These are phyloP conservation scores for Electrona antarctica DNA, from an alignment of 2,113 vertebrate genomes.

Conservation along the genomic window DNA sequence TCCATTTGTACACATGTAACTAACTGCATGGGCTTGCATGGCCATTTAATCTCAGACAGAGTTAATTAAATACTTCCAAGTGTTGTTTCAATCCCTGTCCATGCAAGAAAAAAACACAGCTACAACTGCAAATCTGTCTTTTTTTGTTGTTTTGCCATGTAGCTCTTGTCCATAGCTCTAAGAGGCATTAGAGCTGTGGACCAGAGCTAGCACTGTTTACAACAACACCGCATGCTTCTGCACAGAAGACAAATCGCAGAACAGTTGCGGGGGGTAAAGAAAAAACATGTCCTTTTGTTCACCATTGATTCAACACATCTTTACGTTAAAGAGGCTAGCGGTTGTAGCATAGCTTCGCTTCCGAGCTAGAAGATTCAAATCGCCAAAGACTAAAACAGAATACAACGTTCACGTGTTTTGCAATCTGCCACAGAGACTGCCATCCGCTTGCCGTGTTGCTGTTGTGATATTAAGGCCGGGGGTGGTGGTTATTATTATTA, in stretches of 20 bases:
- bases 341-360: constrained; percentile 27
- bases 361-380: constrained; percentile 26
- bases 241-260: not conserved
- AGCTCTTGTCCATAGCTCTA: no score
- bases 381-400: not conserved
- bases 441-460: not conserved
- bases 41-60: not conserved
- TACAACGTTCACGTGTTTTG: no score
- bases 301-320: no score
- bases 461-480: not conserved
- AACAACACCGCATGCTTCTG: not conserved
- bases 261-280: no score
- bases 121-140: not conserved
- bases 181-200: no score
- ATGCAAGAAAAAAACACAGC: not conserved
- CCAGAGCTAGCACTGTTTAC: no score
- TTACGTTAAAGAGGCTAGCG: constrained; percentile 34
- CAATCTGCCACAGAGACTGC: not conserved
- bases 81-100: not conserved
- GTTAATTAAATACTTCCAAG: not conserved
- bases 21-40: not conserved
- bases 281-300: no score
- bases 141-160: not conserved
- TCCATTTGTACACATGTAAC: not conserved
- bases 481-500: not conserved